Conservation (phyloP, 2,797 vertebrate genomes). For the Cichlasoma orientale region DNA sequence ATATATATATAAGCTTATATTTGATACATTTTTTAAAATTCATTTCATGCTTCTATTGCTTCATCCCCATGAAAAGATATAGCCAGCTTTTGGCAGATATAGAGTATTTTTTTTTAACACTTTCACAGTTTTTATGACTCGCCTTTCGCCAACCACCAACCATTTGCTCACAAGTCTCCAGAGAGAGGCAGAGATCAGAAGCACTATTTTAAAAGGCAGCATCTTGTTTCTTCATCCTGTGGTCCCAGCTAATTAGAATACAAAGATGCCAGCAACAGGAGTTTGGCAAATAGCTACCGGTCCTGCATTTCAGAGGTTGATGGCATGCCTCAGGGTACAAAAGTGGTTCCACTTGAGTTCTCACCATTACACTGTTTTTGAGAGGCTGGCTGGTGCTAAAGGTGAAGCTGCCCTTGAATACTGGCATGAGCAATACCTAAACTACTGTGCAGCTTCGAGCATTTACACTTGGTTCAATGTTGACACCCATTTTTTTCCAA, state of each 20-base stretch:
- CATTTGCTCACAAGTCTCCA: slow-evolving; percentile 15
- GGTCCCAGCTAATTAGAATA: slow-evolving; percentile 53
- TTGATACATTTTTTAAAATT: background rate
- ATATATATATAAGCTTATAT: too few species aligned
- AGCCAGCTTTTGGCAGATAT: background rate
- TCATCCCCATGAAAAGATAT: background rate
- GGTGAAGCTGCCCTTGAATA: slow-evolving; percentile 51
- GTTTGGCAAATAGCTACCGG: slow-evolving; percentile 39
- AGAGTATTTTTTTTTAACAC: background rate
- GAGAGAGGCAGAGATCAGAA: slow-evolving; percentile 29
- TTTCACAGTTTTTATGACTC: background rate
- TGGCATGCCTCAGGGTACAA: slow-evolving; percentile 47
- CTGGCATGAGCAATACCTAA: slow-evolving; percentile 14
- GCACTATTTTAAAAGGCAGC: slow-evolving; percentile 62
- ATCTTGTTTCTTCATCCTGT: slow-evolving; percentile 42
- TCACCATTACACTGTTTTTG: slow-evolving; percentile 28
- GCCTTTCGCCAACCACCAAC: slow-evolving; percentile 8
- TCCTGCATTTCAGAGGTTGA: slow-evolving; percentile 42
- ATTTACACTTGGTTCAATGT: slow-evolving; percentile 11
- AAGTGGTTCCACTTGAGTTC: slow-evolving; percentile 41
- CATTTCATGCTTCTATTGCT: background rate
- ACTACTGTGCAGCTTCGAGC: background rate
- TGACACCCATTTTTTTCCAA: background rate
- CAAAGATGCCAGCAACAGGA: slow-evolving; percentile 50
- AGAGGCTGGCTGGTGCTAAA: slow-evolving; percentile 33